Conservation (phyloP, 2,888 invertebrate species). For the Saturnia japonica region DNA sequence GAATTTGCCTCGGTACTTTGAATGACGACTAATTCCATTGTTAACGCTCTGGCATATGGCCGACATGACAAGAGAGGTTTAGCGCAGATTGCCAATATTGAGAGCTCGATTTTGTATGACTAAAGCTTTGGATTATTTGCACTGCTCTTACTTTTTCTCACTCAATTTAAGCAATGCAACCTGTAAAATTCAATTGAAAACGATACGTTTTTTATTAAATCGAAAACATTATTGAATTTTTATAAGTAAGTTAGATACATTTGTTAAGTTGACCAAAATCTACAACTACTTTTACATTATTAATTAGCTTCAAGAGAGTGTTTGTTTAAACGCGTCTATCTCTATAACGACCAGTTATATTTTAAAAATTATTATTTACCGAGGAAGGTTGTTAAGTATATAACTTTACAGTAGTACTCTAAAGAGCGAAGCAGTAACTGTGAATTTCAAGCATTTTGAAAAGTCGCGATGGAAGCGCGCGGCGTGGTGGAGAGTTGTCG, state of each 20-base stretch:
- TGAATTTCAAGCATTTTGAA: too few relatives aligned
- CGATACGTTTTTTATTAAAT: background rate
- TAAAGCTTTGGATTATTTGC: constrained; percentile 32
- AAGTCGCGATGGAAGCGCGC: too few relatives aligned
- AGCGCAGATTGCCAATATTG: constrained; percentile 52
- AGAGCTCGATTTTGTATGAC: constrained; percentile 31
- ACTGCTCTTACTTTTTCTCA: constrained; percentile 21
- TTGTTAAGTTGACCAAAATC: background rate
- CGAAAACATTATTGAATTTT: background rate
- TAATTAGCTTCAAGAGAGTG: too few relatives aligned
- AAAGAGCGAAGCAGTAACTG: too few relatives aligned
- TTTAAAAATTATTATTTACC: too few relatives aligned
- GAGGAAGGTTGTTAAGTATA: too few relatives aligned
- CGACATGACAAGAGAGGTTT: constrained; percentile 65
- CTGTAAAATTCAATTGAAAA: background rate
- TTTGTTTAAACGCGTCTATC: too few relatives aligned
- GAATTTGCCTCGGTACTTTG: constrained; percentile 71
- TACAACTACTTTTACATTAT: too few relatives aligned
- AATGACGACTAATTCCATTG: constrained; percentile 81
- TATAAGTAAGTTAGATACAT: background rate
- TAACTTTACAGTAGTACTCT: too few relatives aligned
- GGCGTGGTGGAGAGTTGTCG: too few relatives aligned
- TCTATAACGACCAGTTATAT: too few relatives aligned
- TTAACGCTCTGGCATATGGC: constrained; percentile 74
- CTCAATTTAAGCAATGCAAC: constrained; percentile 12